Evolutionary conservation across 1,140 invertebrate genomes (phyloP).

Genomic region (Trissolcus basalis): DNA sequence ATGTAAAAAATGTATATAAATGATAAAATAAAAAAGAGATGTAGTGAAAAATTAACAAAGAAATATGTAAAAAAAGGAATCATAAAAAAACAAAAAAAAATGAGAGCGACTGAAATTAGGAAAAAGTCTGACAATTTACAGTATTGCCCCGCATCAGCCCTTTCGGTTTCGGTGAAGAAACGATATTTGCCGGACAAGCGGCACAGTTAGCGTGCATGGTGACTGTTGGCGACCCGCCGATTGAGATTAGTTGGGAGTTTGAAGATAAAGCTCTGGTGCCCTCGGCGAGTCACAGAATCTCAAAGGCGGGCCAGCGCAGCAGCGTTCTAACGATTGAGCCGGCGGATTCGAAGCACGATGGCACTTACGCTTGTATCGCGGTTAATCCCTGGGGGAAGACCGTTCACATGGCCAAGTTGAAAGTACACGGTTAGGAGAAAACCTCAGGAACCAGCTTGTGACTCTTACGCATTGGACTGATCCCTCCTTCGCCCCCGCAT

Average conservation of each 20-base stretch:
- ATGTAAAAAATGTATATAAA: background rate
- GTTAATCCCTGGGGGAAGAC: constrained; percentile 81
- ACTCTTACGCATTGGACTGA: constrained; percentile 24
- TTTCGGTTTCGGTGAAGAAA: constrained; percentile 81
- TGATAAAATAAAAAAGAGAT: background rate
- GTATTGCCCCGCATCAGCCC: constrained; percentile 83
- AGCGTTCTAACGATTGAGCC: constrained; percentile 77
- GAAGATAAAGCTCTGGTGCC: constrained; percentile 73
- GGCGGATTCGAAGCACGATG: constrained; percentile 77
- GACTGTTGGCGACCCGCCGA: constrained; percentile 82
- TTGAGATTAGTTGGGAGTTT: constrained; percentile 82
- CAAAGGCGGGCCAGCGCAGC: constrained; percentile 76
- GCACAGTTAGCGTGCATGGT: constrained; percentile 84
- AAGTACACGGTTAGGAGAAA: constrained; percentile 78
- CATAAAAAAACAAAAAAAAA: too few relatives aligned
- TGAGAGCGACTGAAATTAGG: background rate
- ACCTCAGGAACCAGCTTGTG: constrained; percentile 18
- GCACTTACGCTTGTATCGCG: constrained; percentile 82
- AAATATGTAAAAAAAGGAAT: background rate
- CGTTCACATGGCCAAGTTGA: constrained; percentile 76
- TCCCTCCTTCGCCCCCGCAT: constrained; percentile 30
- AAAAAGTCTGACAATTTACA: constrained; percentile 74
- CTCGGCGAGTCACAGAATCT: constrained; percentile 74
- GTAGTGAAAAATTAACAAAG: background rate
- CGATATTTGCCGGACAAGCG: constrained; percentile 82